Base-by-base conservation (phyloP, 2,888 invertebrate genomes). In the Fragum fragum region DNA sequence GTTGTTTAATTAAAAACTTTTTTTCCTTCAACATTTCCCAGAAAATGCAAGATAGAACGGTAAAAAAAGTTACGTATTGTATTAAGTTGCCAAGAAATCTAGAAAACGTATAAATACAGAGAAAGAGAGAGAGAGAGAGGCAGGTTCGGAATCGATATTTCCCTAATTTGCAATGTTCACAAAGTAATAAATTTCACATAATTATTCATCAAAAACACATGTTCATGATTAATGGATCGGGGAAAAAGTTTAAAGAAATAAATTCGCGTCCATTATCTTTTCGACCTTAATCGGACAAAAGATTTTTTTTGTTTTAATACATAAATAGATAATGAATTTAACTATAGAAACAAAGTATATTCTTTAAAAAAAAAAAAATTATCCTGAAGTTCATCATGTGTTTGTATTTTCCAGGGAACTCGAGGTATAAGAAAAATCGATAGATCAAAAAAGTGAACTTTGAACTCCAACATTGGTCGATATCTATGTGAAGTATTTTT, bases 201-300 rank as follows among this genome's bases (percentile, higher is more conserved):
- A 66, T 66, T 66, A 66, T 66, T 66, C 66, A 66, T 66, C 66
- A 32, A 66, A 66, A 66, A 66, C 66, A 66, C 66, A 42, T 66
- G 66, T 66, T 42, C 42, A 21, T 16, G 21, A 32, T 66, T 42
- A 42, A 63, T 63, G 32, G 28, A 7, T 36, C n/a, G 18, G 23
- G 63, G 9, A 23, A 36, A 47, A 47, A 18, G 9, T n/a, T n/a
- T 36, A 36, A 36, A 9, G 32, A 36, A 36, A 36, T 9, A 9
- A 36, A 36, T 6, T 36, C 32, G 32, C 32, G 9, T 6, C 32
- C 32, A 36, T 36, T 9, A 9, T n/a, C n/a, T n/a, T n/a, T n/a
- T n/a, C n/a, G n/a, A n/a, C n/a, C n/a, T n/a, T n/a, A n/a, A n/a
- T n/a, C n/a, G n/a, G n/a, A n/a, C n/a, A n/a, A n/a, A n/a, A n/a